Conservation (phyloP, 2,888 invertebrate genomes). For the Eilema griseolum region DNA sequence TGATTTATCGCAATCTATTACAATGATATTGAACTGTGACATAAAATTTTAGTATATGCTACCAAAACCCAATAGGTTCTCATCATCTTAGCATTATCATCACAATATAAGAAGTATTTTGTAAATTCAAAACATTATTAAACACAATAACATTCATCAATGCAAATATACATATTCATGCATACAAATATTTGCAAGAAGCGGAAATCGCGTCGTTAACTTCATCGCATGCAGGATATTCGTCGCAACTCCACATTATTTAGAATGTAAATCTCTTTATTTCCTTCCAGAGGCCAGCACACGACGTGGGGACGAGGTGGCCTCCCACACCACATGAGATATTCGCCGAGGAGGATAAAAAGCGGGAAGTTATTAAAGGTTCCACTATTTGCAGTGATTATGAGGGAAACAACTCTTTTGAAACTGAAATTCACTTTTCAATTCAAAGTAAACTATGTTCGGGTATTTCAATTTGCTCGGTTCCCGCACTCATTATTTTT, state of each 20-base stretch:
- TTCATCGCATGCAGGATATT: neutral
- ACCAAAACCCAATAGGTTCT: too few relatives aligned
- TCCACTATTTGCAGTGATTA: neutral
- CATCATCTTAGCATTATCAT: too few relatives aligned
- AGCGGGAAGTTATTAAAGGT: conserved; percentile 44
- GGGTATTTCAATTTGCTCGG: neutral
- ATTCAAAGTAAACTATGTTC: neutral
- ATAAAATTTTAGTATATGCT: too few relatives aligned
- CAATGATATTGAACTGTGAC: too few relatives aligned
- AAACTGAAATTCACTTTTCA: neutral
- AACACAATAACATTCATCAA: neutral
- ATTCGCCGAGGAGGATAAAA: conserved; percentile 57
- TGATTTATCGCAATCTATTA: too few relatives aligned
- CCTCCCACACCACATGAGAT: conserved; percentile 41
- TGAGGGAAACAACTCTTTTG: neutral
- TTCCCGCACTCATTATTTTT: neutral
- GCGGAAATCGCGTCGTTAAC: too few relatives aligned
- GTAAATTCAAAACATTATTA: too few relatives aligned
- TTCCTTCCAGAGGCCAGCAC: conserved; percentile 49
- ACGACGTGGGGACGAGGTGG: conserved; percentile 32
- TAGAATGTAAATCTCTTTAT: neutral
- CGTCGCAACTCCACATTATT: neutral
- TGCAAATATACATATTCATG: neutral
- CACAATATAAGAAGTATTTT: too few relatives aligned
- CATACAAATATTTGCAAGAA: neutral